Evolutionary conservation across 2,113 vertebrate species (phyloP).

Genomic region (Turdus rufiventris): DNA sequence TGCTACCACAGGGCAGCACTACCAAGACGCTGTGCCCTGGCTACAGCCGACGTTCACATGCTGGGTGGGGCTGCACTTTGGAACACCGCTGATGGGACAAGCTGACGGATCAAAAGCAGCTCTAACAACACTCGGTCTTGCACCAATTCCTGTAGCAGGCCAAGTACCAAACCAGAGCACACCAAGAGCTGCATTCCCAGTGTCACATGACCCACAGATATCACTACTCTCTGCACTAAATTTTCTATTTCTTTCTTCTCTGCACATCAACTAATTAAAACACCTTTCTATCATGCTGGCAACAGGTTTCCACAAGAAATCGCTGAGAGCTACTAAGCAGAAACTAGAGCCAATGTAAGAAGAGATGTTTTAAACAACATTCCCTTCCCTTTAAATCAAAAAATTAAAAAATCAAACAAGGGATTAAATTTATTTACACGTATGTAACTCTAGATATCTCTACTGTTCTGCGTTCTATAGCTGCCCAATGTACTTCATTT

Average conservation of each 20-base stretch:
- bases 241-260: not conserved
- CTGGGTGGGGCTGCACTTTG: fast-evolving
- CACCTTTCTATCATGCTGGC: not conserved
- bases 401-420: fast-evolving
- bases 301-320: not conserved
- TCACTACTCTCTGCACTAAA: fast-evolving
- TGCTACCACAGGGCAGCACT: not conserved
- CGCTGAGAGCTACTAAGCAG: not conserved
- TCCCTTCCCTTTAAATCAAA: not conserved
- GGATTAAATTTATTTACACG: not conserved
- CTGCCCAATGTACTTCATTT: not conserved
- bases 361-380: not conserved
- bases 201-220: fast-evolving
- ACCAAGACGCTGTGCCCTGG: not conserved
- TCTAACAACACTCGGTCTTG: not conserved
- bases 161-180: fast-evolving
- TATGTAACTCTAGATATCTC: fast-evolving
- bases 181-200: not conserved
- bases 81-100: not conserved
- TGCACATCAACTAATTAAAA: not conserved
- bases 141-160: fast-evolving
- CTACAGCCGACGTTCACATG: fast-evolving
- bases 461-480: not conserved
- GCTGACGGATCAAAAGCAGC: not conserved
- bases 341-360: not conserved